A percentile compares a stretch with the other conserved stretches of the same genome.
Evolutionary conservation across 2,113 vertebrate species (phyloP).

Genomic region (Podilymbus podiceps): DNA sequence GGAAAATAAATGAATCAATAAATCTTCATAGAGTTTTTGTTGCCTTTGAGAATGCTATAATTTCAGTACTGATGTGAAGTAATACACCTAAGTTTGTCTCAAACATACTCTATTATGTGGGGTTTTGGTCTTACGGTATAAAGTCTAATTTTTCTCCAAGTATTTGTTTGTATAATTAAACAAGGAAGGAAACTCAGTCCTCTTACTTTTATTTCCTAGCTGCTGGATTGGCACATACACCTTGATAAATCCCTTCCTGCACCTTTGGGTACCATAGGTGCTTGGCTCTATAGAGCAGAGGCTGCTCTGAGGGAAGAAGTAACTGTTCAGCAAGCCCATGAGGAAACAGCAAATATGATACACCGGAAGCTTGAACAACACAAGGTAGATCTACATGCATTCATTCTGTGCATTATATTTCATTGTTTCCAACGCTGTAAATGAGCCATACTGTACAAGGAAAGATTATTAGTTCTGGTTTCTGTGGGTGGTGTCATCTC

Average conservation of each 20-base stretch:
- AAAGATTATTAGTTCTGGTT: neutral
- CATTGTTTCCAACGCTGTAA: neutral
- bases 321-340: constrained; percentile 86
- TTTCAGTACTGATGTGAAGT: neutral
- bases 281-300: constrained; percentile 92
- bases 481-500: neutral
- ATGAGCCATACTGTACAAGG: neutral
- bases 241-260: constrained; percentile 94
- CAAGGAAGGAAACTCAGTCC: neutral
- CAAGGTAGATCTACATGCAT: constrained; percentile 75
- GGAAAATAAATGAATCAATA: neutral
- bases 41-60: neutral
- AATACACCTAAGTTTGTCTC: neutral
- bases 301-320: constrained; percentile 89
- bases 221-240: constrained; percentile 93
- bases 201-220: constrained; percentile 73
- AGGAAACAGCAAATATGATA: constrained; percentile 92
- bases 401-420: neutral
- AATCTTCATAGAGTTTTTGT: neutral
- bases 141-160: neutral
- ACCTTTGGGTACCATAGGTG: constrained; percentile 90
- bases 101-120: rapidly evolving
- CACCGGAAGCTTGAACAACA: constrained; percentile 91
- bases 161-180: neutral
- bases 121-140: neutral